Conservation (phyloP, 2,797 vertebrate species). For the Trematomus bernacchii region DNA sequence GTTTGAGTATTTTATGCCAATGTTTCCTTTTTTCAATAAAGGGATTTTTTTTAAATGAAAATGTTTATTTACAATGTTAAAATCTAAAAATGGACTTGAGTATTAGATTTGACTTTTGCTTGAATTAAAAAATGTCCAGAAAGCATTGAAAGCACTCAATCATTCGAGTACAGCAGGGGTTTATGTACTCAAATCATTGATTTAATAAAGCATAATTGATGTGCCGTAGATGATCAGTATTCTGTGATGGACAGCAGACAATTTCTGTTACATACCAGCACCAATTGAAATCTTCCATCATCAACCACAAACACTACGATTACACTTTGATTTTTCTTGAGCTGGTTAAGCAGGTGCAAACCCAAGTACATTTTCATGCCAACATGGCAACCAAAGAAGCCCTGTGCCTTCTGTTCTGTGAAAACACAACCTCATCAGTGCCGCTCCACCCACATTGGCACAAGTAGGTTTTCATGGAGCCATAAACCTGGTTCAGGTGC, state of each 20-base stretch:
- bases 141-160: not conserved
- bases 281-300: too few species aligned
- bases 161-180: not conserved
- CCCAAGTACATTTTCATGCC: not conserved
- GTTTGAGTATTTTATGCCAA: too few species aligned
- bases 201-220: not conserved
- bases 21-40: too few species aligned
- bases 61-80: too few species aligned
- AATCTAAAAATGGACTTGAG: too few species aligned
- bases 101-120: not conserved
- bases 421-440: conserved; percentile 21
- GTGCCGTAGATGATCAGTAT: not conserved
- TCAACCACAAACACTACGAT: not conserved
- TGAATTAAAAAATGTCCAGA: not conserved
- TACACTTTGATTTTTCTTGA: not conserved
- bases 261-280: not conserved
- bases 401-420: conserved; percentile 18
- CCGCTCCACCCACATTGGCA: conserved; percentile 19
- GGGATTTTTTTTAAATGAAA: too few species aligned
- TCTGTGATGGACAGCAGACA: too few species aligned
- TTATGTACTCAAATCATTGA: not conserved
- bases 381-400: conserved; percentile 9
- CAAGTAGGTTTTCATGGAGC: not conserved
- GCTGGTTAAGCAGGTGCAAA: conserved; percentile 21
- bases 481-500: conserved; percentile 31